Percentiles rank a stretch among this genome's conserved stretches.
These are phyloP conservation scores for Lithophane semibrunnea DNA, from an alignment of 2,888 invertebrate species.

Conservation along the genomic window DNA sequence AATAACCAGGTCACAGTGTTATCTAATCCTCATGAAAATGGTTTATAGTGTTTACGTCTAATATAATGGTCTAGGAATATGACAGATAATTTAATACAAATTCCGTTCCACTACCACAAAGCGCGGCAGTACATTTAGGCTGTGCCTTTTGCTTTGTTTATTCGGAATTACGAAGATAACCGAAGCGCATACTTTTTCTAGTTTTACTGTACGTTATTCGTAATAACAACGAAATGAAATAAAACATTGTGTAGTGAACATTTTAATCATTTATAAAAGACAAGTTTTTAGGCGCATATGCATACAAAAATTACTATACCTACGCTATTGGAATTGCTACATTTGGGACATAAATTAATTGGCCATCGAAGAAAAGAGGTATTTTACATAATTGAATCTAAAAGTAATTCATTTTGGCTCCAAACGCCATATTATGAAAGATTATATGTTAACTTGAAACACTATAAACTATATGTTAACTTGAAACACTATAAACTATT, in stretches of 20 bases:
- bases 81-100: background rate
- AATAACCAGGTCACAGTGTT: conserved; percentile 51
- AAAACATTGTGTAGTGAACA: background rate
- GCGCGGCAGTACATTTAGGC: too few relatives aligned
- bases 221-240: background rate
- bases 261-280: background rate
- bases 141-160: background rate
- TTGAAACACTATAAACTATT: conserved; percentile 59
- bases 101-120: background rate
- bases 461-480: conserved; percentile 52
- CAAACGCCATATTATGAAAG: background rate
- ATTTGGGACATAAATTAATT: background rate
- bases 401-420: background rate
- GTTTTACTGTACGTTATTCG: background rate
- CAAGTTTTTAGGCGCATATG: background rate
- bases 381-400: background rate
- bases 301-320: background rate
- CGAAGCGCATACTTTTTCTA: background rate
- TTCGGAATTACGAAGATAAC: background rate
- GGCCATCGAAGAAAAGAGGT: conserved; percentile 3
- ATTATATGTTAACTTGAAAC: conserved; percentile 3
- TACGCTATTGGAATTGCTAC: background rate
- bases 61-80: background rate
- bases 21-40: conserved; percentile 53
- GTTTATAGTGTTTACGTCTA: conserved; percentile 50